Evolutionary conservation across 2,888 invertebrate species (phyloP).

Genomic region (Orchesella flavescens): DNA sequence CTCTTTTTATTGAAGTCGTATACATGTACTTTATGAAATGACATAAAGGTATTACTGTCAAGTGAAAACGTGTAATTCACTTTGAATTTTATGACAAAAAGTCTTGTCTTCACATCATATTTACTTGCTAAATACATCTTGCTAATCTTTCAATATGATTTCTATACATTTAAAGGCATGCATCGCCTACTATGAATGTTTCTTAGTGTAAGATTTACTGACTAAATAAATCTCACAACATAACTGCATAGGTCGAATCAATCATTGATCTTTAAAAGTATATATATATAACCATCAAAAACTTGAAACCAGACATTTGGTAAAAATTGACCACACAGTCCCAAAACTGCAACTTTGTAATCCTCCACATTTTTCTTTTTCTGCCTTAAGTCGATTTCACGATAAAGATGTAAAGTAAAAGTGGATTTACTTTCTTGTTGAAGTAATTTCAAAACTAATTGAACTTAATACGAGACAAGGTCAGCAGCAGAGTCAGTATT

Average conservation of each 20-base stretch:
- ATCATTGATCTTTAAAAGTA: background rate
- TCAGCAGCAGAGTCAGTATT: background rate
- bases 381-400: background rate
- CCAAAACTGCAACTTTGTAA: background rate
- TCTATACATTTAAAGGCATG: too few species aligned
- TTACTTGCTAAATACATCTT: background rate
- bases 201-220: background rate
- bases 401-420: background rate
- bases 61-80: constrained; percentile 30
- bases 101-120: constrained; percentile 28
- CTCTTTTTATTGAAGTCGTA: constrained; percentile 33
- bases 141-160: background rate
- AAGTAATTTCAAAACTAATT: background rate
- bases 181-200: too few species aligned
- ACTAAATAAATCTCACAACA: background rate
- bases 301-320: too few species aligned
- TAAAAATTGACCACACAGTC: too few species aligned
- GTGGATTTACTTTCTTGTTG: too few species aligned
- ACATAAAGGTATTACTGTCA: background rate
- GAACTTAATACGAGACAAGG: constrained; percentile 1
- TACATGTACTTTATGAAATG: too few species aligned
- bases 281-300: background rate
- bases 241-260: background rate
- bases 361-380: background rate
- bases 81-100: constrained; percentile 35